phyloP scores from a whole-genome alignment of 2,113 vertebrate species.

The Patagioenas fasciata region DNA sequence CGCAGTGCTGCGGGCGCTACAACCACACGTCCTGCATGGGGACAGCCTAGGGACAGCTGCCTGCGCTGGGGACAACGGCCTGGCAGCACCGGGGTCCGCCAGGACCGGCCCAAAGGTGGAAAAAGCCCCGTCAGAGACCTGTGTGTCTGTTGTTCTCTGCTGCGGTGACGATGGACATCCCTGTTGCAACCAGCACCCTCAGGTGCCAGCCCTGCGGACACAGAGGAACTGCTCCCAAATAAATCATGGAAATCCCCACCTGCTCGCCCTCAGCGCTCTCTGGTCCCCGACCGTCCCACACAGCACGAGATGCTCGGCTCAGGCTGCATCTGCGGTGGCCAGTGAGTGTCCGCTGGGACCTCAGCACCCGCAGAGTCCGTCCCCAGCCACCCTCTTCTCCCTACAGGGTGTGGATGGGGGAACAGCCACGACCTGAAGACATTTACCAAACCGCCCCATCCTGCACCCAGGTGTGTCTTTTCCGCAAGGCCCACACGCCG shows the following conservation, averaged over 20 bases:
- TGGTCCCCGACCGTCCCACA: not conserved
- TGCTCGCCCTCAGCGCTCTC: not conserved
- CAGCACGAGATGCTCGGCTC: not conserved
- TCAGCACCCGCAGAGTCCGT: not conserved
- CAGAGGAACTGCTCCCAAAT: not conserved
- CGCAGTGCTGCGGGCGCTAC: slow-evolving; percentile 67
- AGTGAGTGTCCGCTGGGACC: fast-evolving
- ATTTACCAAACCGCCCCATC: fast-evolving
- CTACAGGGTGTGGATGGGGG: fast-evolving
- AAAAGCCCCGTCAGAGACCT: not conserved
- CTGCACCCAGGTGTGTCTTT: not conserved
- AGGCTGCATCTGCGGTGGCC: not conserved
- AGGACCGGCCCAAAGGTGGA: not conserved
- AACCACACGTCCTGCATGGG: slow-evolving; percentile 27
- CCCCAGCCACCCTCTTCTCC: not conserved
- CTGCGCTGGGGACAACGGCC: fast-evolving
- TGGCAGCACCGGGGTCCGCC: not conserved
- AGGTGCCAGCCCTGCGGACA: not conserved
- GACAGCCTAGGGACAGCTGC: not conserved
- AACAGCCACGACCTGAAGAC: not conserved
- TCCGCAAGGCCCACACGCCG: fast-evolving
- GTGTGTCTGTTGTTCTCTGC: fast-evolving
- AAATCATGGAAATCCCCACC: not conserved
- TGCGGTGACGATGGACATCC: not conserved
- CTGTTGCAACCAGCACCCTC: fast-evolving